Evolutionary conservation across 2,113 vertebrate species (phyloP), one percentile per base, ranked within the genome.

Genomic region (Gobiocypris rarus): DNA sequence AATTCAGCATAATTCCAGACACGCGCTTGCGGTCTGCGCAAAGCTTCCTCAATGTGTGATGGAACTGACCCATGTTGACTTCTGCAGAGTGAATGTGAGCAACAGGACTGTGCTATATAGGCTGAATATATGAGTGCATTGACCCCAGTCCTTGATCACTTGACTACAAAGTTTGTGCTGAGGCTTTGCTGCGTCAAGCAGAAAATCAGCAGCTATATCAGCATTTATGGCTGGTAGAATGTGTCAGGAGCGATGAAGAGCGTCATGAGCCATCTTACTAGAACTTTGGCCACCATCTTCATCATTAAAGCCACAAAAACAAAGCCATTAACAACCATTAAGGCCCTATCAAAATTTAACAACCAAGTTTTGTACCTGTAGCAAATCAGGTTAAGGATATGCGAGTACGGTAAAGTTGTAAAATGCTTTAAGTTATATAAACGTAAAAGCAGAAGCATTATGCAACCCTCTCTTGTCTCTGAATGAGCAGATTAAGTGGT

Each of bases 1-100:
- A 88, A 89, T 89, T 91, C 88, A 91, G 89, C 88, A 91, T 86
- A 89, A 91, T 90, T 59, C 61, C 41, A n/a, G 80, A 86, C 85
- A 90, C 78, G 82, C 65, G 83, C 81, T 80, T 56, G 48, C 17
- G 76, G 86, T 24, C 69, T 48, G 58, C 2, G 74, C 31, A 70
- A 54, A 75, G 70, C 56, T 31, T 52, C 48, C 79, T 82, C 45
- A 54, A 70, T 54, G 79, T 73, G 45, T 5, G 41, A 10, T 15
- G 63, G 26, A 48, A 10, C 13, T 83, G 81, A 61, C 50, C 70
- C 13, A 22, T 45, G 45, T 31, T 86, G 65, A 59, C 75, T 77
- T 84, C 45, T 14, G 54, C 43, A 31, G n/a, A 74, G 58, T 70
- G 34, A 45, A 48, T 63, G 56, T 67, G 31, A 28, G 58, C 26